Percentiles rank a stretch among this genome's conserved stretches.
phyloP scores from a whole-genome alignment of 1,140 invertebrate genomes.

The Acromyrmex charruanus region DNA sequence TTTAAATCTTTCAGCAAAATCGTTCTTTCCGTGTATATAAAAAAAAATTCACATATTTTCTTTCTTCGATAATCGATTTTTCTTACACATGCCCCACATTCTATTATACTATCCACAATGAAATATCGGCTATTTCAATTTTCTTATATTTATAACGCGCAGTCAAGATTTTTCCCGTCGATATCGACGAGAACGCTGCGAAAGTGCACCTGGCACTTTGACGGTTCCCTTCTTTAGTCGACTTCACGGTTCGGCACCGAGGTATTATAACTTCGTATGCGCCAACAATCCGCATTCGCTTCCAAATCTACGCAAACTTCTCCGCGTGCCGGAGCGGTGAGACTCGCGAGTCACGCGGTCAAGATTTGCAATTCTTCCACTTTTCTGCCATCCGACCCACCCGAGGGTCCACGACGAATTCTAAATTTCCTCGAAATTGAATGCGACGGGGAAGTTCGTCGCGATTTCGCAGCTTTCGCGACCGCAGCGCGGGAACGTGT shows the following conservation, averaged over 20 bases:
- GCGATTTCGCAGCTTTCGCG: slow-evolving; percentile 35
- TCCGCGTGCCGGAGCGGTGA: neutral
- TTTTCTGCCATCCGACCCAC: neutral
- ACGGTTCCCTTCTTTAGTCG: neutral
- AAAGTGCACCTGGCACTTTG: slow-evolving; percentile 42
- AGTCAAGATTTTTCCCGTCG: slow-evolving; percentile 17
- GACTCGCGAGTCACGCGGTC: slow-evolving; percentile 40
- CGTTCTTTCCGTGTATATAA: no score
- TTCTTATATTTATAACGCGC: neutral
- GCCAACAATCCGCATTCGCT: slow-evolving; percentile 13
- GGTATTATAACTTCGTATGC: slow-evolving; percentile 47
- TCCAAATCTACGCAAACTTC: slow-evolving; percentile 23
- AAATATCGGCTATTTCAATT: slow-evolving; percentile 26
- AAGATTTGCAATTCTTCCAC: slow-evolving; percentile 68
- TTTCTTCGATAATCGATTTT: slow-evolving; percentile 10
- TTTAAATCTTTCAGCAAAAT: no score
- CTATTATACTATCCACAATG: neutral
- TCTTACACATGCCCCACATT: neutral
- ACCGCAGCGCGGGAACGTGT: neutral
- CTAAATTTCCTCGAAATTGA: slow-evolving; percentile 57
- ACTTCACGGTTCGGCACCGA: slow-evolving; percentile 4
- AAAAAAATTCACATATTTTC: neutral
- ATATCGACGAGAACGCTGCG: neutral
- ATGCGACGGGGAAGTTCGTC: slow-evolving; percentile 49
- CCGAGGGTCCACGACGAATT: slow-evolving; percentile 40